phyloP scores from a whole-genome alignment of 2,888 invertebrate genomes.

The Stictocephala bisonia region DNA sequence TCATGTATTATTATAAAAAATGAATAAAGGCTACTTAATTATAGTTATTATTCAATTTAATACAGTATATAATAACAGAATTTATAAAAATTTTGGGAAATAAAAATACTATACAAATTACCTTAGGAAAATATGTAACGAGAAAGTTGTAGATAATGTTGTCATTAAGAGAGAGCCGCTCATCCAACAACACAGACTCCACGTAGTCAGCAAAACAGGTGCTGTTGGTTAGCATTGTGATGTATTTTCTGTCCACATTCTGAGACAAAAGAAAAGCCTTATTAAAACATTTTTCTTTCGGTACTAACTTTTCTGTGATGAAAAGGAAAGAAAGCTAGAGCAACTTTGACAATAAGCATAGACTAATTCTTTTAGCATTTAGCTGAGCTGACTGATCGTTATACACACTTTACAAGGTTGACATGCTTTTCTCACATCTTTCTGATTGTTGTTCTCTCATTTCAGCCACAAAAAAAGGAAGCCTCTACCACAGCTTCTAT shows the following conservation, averaged over 20 bases:
- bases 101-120: too few relatives aligned
- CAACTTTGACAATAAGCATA: neutral
- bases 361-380: neutral
- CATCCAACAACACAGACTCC: constrained; percentile 89
- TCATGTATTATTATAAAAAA: too few relatives aligned
- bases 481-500: too few relatives aligned
- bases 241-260: constrained; percentile 83
- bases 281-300: neutral
- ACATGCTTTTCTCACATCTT: too few relatives aligned
- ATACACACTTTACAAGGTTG: neutral
- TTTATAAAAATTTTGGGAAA: too few relatives aligned
- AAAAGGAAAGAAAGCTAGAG: neutral
- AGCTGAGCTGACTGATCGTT: neutral
- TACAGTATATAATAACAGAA: too few relatives aligned
- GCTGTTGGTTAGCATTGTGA: constrained; percentile 83
- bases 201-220: constrained; percentile 90
- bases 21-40: too few relatives aligned
- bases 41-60: too few relatives aligned
- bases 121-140: constrained; percentile 90
- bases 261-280: constrained; percentile 63
- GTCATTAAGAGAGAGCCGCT: constrained; percentile 86
- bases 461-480: too few relatives aligned
- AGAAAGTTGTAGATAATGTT: constrained; percentile 88
- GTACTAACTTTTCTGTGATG: neutral
- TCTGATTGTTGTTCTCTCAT: too few relatives aligned